Base-by-base conservation (phyloP, 1,140 invertebrate genomes). In the Drosophila arawakana region DNA sequence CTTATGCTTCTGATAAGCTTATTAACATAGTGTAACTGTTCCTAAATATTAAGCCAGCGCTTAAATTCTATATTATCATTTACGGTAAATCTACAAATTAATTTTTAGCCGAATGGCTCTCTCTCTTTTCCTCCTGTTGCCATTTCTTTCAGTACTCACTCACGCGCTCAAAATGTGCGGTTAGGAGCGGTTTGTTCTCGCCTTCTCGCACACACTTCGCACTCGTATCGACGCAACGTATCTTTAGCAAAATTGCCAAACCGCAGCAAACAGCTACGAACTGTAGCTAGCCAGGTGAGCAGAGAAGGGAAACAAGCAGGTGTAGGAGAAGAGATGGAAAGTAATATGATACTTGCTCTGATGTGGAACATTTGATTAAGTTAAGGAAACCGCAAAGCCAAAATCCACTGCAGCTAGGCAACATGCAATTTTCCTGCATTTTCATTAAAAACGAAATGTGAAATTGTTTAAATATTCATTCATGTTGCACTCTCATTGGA, bases 191-290 rank as follows among this genome's bases (percentile, higher is more conserved):
- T 88, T 88, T 88, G 84, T 88, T 90, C 80, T 78, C 84, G 84
- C 84, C 84, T 88, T 65, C 49, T 46, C 72, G 73, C 52, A 52
- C 74, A 80, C 65, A 77, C 54, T 74, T 73, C 4, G 25, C 47
- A 52, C 49, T 41, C 77, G 57, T 80, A 84, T 83, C 76, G 77
- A 76, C 80, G 83, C 83, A 77, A 79, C 72, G 85, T 71, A 88
- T 88, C 84, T 88, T 88, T 84, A 81, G 78, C 85, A 90, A 90
- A 88, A 88, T 79, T 90, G 84, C 85, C 55, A 90, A 88, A 84
- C 84, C 84, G 66, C 85, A 88, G 70, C 76, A 68, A 78, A 66
- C 41, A 69, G 72, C 76, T 47, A 68, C 61, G 46, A 65, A 68
- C 34, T 62, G 46, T 46, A 41, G 43, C n/a, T 47, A 49, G 46